A percentile compares a stretch with the other conserved stretches of the same genome.
phyloP scores from a whole-genome alignment of 1,140 invertebrate genomes.

The Lethocerus indicus region DNA sequence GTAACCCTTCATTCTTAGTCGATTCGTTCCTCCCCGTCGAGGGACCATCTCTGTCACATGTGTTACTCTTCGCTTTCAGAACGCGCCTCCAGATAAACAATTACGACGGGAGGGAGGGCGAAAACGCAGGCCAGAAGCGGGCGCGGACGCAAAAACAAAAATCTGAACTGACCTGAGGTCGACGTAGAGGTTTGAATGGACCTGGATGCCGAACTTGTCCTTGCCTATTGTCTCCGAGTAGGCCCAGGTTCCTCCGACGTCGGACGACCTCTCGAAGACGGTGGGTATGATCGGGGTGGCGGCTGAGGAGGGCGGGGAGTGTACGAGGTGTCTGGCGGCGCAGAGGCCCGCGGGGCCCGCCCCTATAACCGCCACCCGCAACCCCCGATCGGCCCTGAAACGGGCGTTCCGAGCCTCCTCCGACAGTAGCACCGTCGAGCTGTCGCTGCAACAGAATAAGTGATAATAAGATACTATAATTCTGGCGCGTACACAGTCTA shows the following conservation, averaged over 20 bases:
- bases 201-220: slow-evolving; percentile 55
- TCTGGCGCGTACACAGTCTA: too few relatives aligned
- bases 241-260: slow-evolving; percentile 79
- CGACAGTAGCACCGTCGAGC: too few relatives aligned
- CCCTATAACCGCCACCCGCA: slow-evolving; percentile 38
- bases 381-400: neutral
- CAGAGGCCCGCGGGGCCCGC: slow-evolving; percentile 46
- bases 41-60: too few relatives aligned
- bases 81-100: too few relatives aligned
- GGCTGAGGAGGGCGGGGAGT: too few relatives aligned
- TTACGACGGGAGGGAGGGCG: too few relatives aligned
- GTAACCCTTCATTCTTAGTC: too few relatives aligned
- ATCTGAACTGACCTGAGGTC: slow-evolving; percentile 44
- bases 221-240: slow-evolving; percentile 51
- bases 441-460: too few relatives aligned
- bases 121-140: too few relatives aligned
- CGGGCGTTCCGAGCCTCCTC: neutral
- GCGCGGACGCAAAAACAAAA: neutral
- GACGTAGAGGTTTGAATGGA: slow-evolving; percentile 80
- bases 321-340: slow-evolving; percentile 30
- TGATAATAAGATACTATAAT: too few relatives aligned
- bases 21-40: too few relatives aligned
- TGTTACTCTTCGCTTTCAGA: too few relatives aligned
- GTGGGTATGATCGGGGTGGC: slow-evolving; percentile 16
- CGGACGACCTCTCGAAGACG: slow-evolving; percentile 50